Evolutionary conservation across 2,113 vertebrate genomes (phyloP).

Genomic region (Platichthys flesus): DNA sequence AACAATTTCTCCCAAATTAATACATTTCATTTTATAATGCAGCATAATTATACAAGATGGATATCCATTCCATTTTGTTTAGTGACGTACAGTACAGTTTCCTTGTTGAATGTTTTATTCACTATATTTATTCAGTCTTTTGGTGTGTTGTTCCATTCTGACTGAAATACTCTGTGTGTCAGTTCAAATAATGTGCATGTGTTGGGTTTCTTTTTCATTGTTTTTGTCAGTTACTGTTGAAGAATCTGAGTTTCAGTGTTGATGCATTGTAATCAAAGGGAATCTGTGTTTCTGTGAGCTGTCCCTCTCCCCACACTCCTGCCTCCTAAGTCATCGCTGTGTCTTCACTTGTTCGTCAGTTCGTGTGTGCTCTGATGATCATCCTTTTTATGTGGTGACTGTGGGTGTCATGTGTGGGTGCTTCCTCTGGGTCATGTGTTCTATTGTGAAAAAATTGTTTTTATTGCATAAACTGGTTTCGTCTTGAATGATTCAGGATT

Average conservation of each 20-base stretch:
- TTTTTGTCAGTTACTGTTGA: neutral
- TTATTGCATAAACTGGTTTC: slow-evolving; percentile 14
- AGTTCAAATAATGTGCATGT: too few species aligned
- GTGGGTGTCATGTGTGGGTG: slow-evolving; percentile 32
- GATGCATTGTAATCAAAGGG: neutral
- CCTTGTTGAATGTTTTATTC: too few species aligned
- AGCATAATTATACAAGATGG: neutral
- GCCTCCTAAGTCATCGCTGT: neutral
- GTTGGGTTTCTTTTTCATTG: neutral
- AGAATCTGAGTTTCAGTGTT: neutral
- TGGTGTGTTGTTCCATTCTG: neutral
- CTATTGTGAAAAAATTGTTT: slow-evolving; percentile 23
- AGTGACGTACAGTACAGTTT: too few species aligned
- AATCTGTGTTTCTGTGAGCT: neutral
- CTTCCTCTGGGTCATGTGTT: slow-evolving; percentile 28
- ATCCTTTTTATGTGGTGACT: neutral
- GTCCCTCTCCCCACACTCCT: neutral
- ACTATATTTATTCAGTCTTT: neutral
- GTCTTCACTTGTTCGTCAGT: neutral
- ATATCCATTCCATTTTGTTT: neutral
- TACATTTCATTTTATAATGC: too few species aligned
- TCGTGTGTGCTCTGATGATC: neutral
- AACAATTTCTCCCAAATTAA: too few species aligned
- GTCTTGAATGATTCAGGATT: neutral
- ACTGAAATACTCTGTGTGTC: neutral